A percentile compares a stretch with the other conserved stretches of the same genome.
These are phyloP conservation scores for Talpa occidentalis DNA, from an alignment of 2,113 vertebrate species.

Conservation along the genomic window DNA sequence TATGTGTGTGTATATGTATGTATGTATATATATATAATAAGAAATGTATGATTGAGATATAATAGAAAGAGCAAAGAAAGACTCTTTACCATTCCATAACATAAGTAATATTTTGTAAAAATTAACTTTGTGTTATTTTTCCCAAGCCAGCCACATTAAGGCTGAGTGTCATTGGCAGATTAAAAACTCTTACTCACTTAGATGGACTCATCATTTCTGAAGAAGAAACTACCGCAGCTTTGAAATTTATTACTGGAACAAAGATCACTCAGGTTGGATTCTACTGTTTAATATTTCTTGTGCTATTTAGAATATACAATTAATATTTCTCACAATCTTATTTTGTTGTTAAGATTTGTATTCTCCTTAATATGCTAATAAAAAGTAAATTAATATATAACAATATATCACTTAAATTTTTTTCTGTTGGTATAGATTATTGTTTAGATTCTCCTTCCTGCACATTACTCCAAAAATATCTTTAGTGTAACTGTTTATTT, in stretches of 20 bases:
- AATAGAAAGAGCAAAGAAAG: slow-evolving; percentile 31
- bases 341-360: slow-evolving; percentile 19
- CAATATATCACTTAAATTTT: neutral
- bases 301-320: slow-evolving; percentile 14
- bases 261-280: slow-evolving; percentile 88
- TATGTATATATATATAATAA: neutral
- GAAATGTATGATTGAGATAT: neutral
- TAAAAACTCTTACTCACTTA: slow-evolving; percentile 88
- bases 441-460: neutral
- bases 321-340: neutral
- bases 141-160: slow-evolving; percentile 86
- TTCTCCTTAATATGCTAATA: neutral
- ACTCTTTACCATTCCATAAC: neutral
- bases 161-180: slow-evolving; percentile 83
- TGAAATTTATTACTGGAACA: slow-evolving; percentile 81
- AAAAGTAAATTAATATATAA: slow-evolving; percentile 22
- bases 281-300: slow-evolving; percentile 36
- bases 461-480: neutral
- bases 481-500: neutral
- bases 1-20: neutral
- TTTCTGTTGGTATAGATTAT: neutral
- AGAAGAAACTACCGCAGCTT: slow-evolving; percentile 84
- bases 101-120: slow-evolving; percentile 63
- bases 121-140: slow-evolving; percentile 65
- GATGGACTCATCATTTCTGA: slow-evolving; percentile 85